Evolutionary conservation across 1,140 invertebrate genomes (phyloP).

Genomic region (Streblospio benedicti): DNA sequence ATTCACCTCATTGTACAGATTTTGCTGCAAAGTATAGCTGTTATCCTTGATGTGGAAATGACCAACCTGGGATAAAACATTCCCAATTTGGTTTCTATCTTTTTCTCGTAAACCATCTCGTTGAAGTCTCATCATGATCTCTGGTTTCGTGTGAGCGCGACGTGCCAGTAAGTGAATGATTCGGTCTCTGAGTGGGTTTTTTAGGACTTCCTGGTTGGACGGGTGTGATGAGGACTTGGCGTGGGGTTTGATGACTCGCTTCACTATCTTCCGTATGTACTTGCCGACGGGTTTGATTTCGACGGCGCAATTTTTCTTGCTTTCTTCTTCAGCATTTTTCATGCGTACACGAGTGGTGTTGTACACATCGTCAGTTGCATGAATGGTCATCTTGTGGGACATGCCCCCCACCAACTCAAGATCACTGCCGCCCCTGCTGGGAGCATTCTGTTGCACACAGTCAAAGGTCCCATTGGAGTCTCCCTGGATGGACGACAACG

Average conservation of each 20-base stretch:
- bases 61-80: no score
- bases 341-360: slow-evolving; percentile 79
- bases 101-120: no score
- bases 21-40: no score
- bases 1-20: slow-evolving; percentile 87
- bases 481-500: slow-evolving; percentile 65
- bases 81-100: no score
- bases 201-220: no score
- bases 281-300: slow-evolving; percentile 82
- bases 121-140: slow-evolving; percentile 67
- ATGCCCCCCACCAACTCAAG: slow-evolving; percentile 73
- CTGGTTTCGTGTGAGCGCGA: slow-evolving; percentile 84
- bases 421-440: no score
- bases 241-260: slow-evolving; percentile 62
- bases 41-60: no score
- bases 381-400: slow-evolving; percentile 74
- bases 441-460: slow-evolving; percentile 67
- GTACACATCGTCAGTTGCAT: slow-evolving; percentile 89
- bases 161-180: slow-evolving; percentile 85
- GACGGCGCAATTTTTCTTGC: slow-evolving; percentile 86
- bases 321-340: slow-evolving; percentile 73
- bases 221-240: no score
- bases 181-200: slow-evolving; percentile 62
- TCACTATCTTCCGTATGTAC: slow-evolving; percentile 59
- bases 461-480: slow-evolving; percentile 82